Evolutionary conservation across 2,888 invertebrate species (phyloP).

Genomic region (Cosmia pyralina): DNA sequence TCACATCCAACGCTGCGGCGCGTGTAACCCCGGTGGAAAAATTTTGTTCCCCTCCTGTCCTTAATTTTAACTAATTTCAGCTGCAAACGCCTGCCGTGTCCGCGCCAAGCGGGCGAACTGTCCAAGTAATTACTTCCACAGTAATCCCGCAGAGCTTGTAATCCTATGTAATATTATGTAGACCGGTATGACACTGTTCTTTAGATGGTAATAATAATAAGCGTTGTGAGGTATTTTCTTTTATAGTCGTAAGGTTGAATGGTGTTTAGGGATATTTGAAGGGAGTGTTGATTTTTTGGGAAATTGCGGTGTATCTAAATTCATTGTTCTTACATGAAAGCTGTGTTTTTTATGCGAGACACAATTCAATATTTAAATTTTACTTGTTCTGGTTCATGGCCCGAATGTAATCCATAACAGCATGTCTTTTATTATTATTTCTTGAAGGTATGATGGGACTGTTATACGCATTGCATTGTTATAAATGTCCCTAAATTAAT

Average conservation of each 20-base stretch:
- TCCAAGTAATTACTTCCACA: slow-evolving; percentile 75
- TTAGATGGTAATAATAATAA: slow-evolving; percentile 52
- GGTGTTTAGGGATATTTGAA: slow-evolving; percentile 29
- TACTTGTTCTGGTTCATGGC: no score
- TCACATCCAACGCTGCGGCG: slow-evolving; percentile 52
- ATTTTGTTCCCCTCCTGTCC: slow-evolving; percentile 60
- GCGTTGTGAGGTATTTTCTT: slow-evolving; percentile 41
- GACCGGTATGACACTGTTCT: slow-evolving; percentile 57
- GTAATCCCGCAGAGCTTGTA: slow-evolving; percentile 69
- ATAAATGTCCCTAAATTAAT: no score
- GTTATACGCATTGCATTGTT: no score
- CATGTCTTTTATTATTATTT: no score
- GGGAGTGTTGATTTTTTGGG: slow-evolving; percentile 5
- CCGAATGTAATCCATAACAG: no score
- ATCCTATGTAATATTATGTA: slow-evolving; percentile 61
- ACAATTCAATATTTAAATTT: not conserved
- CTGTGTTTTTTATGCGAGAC: not conserved
- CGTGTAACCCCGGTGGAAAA: slow-evolving; percentile 58
- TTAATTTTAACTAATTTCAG: slow-evolving; percentile 74
- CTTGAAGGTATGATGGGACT: no score
- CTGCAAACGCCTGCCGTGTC: slow-evolving; percentile 62
- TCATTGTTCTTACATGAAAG: not conserved
- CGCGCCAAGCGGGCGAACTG: slow-evolving; percentile 68
- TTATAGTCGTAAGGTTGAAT: slow-evolving; percentile 32
- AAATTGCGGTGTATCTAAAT: not conserved